Evolutionary conservation across 1,140 invertebrate species (phyloP).

Genomic region (Caligus rogercresseyi): DNA sequence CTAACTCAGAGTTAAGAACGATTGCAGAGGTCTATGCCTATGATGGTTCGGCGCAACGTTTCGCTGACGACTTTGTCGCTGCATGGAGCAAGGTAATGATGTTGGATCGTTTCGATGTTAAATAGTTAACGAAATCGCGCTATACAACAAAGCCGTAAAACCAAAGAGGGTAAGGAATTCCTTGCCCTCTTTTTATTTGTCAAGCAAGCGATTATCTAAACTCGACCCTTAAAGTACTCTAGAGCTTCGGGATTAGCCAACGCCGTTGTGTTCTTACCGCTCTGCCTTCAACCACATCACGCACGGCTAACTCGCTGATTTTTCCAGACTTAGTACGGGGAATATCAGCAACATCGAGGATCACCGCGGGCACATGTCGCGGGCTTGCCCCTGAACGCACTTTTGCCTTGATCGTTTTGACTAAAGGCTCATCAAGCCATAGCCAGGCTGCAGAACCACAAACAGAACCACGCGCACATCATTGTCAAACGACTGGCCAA

Average conservation of each 20-base stretch:
- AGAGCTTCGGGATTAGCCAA: constrained; percentile 6
- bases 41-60: too few species aligned
- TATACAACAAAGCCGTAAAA: too few species aligned
- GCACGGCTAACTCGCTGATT: constrained; percentile 38
- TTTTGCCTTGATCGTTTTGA: constrained; percentile 28
- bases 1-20: too few species aligned
- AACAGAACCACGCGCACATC: constrained; percentile 40
- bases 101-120: too few species aligned
- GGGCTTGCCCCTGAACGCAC: constrained; percentile 34
- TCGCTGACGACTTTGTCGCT: too few species aligned
- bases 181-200: too few species aligned
- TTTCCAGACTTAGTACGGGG: constrained; percentile 40
- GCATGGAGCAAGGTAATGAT: too few species aligned
- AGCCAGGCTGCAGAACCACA: constrained; percentile 32
- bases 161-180: too few species aligned
- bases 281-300: constrained; percentile 33
- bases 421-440: constrained; percentile 30
- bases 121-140: too few species aligned
- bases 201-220: too few species aligned
- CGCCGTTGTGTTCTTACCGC: constrained; percentile 27
- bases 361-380: constrained; percentile 35
- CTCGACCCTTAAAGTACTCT: too few species aligned
- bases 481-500: constrained; percentile 30
- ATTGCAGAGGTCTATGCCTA: too few species aligned
- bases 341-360: constrained; percentile 35